Base-by-base conservation (phyloP, 1,140 invertebrate species). In the Drosophila auraria region DNA sequence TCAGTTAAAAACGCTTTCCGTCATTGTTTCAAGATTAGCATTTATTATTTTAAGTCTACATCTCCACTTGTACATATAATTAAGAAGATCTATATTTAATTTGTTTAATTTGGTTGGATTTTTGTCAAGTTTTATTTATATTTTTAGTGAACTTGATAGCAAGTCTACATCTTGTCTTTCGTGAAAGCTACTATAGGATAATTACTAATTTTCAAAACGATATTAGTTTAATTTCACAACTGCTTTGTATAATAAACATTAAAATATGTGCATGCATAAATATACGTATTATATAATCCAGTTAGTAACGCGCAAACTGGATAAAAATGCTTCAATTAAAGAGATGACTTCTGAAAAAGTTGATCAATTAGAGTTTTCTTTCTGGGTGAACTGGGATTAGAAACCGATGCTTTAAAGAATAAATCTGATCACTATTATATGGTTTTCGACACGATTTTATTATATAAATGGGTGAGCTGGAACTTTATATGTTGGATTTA, bases 301-400 rank as follows among this genome's bases (percentile, higher is more conserved):
- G 12, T 23, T 23, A 38, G 12, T 15, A 23, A 20, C 8, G 17
- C 33, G 53, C 33, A 23, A 38, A 23, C 14, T 38, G 53, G 53
- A 56, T 15, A 56, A 38, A 56, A 38, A 38, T 38, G 53, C 33
- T 38, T 38, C 20, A 38, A 56, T 38, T 56, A 56, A 56, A 56
- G 33, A 56, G 53, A 56, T 56, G 53, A 38, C 53, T 56, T 56
- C 53, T 56, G 53, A 56, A 56, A 56, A 56, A 56, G 53, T 56
- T 56, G 5, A 56, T 4, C n/a, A 20, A 7, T 20, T 36, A 11
- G n/a, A 3, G 30, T 54, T 54, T 53, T 33, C 0, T 0, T 53
- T 53, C 2, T 8, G 7, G 50, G 3, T 4, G 20, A 14, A 11
- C 20, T 23, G 11, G 1, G 3, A 49, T 7, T 2, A 5, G 11